Evolutionary conservation across 2,888 invertebrate species (phyloP), one percentile per base, ranked within the genome.

Genomic region (Caenorhabditis panamensis): DNA sequence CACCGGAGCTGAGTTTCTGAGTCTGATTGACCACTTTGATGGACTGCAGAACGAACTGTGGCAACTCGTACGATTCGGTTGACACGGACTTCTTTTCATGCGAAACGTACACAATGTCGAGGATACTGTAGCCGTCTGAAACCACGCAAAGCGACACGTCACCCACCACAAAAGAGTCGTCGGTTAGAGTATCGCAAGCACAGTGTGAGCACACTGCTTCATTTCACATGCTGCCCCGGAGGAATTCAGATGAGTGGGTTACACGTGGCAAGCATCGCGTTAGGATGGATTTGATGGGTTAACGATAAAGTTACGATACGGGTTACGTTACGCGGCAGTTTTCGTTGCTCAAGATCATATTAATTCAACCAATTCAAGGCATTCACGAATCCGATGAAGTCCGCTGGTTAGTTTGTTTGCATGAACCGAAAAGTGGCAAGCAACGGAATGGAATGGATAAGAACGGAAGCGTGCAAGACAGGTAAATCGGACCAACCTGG

Each of bases 101-200:
- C 67, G 86, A 87, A 5, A 77, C 69, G 69, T 88, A 88, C 28
- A 82, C 84, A 77, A 88, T 87, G 76, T 88, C 88, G 53, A 81
- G 79, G 36, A 84, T 82, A 64, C 83, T 83, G 84, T 88, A 88
- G 77, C 88, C 88, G 61, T 88, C 88, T 88, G 84, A 67, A 85
- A 71, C 58, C 77, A 75, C 73, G 56, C 69, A 82, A 82, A 82
- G 78, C 78, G 66, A 75, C 77, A 69, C 68, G 78, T 79, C 72
- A 77, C 67, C 44, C 81, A 75, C 64, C 67, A 69, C 56, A 56
- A 54, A 71, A 62, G 18, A 36, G 64, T 64, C 62, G 66, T 75
- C 63, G 64, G 63, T 68, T 51, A 59, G 51, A 66, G 44, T 59
- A 59, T 61, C 61, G 75, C 73, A 75, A 80, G 71, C 72, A 59